Percentiles rank a stretch among this genome's conserved stretches.
phyloP scores from a whole-genome alignment of 2,888 invertebrate genomes.

The Leptura quadrifasciata region DNA sequence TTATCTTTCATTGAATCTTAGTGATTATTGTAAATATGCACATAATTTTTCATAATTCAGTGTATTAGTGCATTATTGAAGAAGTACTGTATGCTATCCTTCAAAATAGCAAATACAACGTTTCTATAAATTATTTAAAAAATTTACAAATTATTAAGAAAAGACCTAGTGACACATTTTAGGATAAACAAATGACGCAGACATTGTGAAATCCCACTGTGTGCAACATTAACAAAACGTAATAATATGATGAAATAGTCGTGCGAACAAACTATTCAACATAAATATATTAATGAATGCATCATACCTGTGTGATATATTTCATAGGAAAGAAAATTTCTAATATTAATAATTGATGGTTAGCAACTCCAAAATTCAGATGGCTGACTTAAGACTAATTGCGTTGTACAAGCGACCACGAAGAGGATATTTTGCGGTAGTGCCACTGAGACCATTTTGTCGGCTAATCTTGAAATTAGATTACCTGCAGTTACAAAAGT shows the following conservation, averaged over 20 bases:
- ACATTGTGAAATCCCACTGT: background rate
- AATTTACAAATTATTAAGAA: background rate
- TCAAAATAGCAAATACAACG: background rate
- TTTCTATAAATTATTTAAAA: background rate
- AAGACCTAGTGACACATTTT: constrained; percentile 40
- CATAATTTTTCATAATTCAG: background rate
- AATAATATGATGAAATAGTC: constrained; percentile 3
- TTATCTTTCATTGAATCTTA: background rate
- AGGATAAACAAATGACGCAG: constrained; percentile 26
- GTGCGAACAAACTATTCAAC: background rate
- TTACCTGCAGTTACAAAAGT: too few species aligned
- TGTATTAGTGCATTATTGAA: background rate
- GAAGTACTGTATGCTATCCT: background rate
- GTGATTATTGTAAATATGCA: background rate
- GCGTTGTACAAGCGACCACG: too few species aligned
- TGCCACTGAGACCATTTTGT: too few species aligned
- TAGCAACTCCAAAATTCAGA: too few species aligned
- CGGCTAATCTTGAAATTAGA: too few species aligned
- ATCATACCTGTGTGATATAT: background rate
- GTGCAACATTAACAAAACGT: constrained; percentile 29
- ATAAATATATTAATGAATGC: constrained; percentile 9
- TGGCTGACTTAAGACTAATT: too few species aligned
- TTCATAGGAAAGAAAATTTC: background rate
- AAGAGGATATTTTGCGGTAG: too few species aligned
- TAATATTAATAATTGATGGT: too few species aligned